A percentile compares a stretch with the other conserved stretches of the same genome.
phyloP scores from a whole-genome alignment of 2,888 invertebrate genomes.

The Monoplex corrugatus region DNA sequence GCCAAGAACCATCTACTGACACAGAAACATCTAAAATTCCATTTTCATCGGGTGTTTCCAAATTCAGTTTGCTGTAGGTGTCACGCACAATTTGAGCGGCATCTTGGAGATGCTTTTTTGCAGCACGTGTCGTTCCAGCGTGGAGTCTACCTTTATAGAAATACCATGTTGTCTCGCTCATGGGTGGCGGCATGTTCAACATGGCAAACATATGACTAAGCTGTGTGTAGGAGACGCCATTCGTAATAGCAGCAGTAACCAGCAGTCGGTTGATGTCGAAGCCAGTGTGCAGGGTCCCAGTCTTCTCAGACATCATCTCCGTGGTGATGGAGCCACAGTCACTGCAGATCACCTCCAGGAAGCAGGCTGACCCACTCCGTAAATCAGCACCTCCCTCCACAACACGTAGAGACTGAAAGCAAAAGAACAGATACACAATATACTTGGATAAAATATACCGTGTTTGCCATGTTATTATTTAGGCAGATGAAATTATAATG shows the following conservation, averaged over 20 bases:
- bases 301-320: neutral
- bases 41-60: neutral
- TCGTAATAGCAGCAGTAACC: neutral
- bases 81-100: neutral
- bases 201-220: neutral
- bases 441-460: too few species aligned
- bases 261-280: neutral
- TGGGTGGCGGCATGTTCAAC: neutral
- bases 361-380: neutral
- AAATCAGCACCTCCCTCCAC: neutral
- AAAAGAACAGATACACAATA: neutral
- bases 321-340: neutral
- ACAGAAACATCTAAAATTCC: neutral
- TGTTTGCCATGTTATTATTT: too few species aligned
- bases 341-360: neutral
- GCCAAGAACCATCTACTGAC: conserved; percentile 17
- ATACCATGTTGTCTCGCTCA: neutral
- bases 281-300: conserved; percentile 24
- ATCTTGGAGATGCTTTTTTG: neutral
- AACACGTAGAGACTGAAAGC: neutral
- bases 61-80: neutral
- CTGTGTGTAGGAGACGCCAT: neutral
- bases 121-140: neutral
- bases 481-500: too few species aligned
- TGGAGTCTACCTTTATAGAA: neutral